Evolutionary conservation across 2,113 vertebrate genomes (phyloP).

Genomic region (Odocoileus virginianus): DNA sequence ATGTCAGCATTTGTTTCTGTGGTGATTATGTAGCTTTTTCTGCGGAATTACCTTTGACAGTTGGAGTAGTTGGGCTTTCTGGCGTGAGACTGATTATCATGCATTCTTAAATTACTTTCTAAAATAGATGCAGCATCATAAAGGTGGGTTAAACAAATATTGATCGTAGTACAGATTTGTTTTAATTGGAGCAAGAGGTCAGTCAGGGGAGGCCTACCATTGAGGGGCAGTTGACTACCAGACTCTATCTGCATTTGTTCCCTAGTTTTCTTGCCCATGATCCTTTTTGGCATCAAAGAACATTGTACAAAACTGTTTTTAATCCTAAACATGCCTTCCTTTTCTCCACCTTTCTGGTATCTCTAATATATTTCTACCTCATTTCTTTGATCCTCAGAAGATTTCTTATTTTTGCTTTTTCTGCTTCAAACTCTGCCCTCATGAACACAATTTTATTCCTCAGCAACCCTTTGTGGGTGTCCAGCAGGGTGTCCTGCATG

Average conservation of each 20-base stretch:
- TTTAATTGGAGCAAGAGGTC: constrained; percentile 20
- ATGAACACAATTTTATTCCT: neutral
- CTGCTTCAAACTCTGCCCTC: neutral
- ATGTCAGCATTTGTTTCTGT: constrained; percentile 66
- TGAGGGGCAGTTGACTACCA: neutral
- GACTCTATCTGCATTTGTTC: neutral
- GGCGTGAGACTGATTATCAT: constrained; percentile 20
- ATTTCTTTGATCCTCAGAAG: neutral
- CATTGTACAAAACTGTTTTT: neutral
- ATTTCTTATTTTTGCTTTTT: neutral
- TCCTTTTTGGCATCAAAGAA: constrained; percentile 20
- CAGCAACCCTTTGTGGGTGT: neutral
- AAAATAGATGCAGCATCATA: constrained; percentile 25
- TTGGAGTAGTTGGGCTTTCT: constrained; percentile 40
- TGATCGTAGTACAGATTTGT: constrained; percentile 39
- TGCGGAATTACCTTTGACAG: constrained; percentile 54
- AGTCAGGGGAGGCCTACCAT: neutral
- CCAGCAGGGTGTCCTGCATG: neutral
- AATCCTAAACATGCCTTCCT: neutral
- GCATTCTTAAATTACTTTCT: constrained; percentile 53
- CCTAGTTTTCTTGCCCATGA: neutral
- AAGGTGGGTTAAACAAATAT: constrained; percentile 29
- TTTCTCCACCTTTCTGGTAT: neutral
- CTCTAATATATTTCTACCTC: neutral
- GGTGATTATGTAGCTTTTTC: constrained; percentile 30